These are phyloP conservation scores for Pogonocichla stellata DNA, from an alignment of 2,113 vertebrate genomes.

Conservation along the genomic window DNA sequence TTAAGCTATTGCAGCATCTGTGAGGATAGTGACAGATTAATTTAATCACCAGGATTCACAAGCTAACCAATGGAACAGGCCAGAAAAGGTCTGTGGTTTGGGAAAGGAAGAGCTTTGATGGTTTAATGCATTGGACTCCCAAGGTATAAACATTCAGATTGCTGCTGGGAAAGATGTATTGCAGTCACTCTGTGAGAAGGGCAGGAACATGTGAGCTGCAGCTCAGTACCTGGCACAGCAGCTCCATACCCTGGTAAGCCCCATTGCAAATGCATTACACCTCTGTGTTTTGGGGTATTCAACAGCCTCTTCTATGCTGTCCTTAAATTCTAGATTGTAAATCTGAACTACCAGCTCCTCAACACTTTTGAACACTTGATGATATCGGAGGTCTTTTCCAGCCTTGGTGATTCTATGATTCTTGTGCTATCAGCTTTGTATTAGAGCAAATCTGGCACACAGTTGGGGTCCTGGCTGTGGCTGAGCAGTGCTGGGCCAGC, in stretches of 20 bases:
- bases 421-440: background rate
- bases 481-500: fast-evolving
- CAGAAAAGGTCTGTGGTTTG: background rate
- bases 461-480: background rate
- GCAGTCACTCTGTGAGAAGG: background rate
- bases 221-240: background rate
- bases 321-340: background rate
- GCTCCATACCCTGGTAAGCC: background rate
- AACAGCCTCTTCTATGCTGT: background rate
- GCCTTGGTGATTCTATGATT: background rate
- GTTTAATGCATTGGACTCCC: background rate
- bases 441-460: background rate
- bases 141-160: background rate
- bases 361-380: background rate
- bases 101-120: background rate
- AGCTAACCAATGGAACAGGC: background rate
- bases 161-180: fast-evolving
- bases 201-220: background rate
- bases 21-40: background rate
- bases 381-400: background rate
- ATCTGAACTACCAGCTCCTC: background rate
- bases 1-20: background rate
- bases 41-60: background rate
- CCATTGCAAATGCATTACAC: background rate
- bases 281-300: background rate